Conservation (phyloP, 1,140 invertebrate species). For the Cotesia chilonis region DNA sequence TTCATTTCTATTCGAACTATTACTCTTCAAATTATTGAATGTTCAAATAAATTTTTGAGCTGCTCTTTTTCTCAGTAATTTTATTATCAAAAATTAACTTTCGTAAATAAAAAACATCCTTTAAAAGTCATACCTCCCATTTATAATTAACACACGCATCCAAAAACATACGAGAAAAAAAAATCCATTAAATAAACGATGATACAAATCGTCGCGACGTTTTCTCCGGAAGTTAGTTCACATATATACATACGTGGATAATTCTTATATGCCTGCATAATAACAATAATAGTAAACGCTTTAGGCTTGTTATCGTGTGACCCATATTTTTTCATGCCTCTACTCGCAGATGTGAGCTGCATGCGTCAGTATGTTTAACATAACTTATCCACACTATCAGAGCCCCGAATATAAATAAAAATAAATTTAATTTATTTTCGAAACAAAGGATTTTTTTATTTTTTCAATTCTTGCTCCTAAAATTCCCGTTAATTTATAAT, state of each 20-base stretch:
- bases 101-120: no score
- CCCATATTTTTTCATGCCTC: conserved; percentile 13
- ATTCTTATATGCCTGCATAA: conserved; percentile 1
- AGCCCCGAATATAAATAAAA: conserved; percentile 8
- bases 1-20: no score
- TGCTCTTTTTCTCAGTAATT: no score
- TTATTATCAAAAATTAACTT: no score
- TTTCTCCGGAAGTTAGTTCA: conserved; percentile 3
- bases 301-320: not conserved
- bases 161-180: not conserved
- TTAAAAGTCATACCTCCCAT: no score
- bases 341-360: not conserved
- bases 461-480: no score
- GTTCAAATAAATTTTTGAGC: no score
- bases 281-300: not conserved
- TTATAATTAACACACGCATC: not conserved
- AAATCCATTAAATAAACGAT: not conserved
- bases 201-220: not conserved
- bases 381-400: not conserved
- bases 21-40: no score
- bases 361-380: conserved; percentile 14
- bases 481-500: no score
- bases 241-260: not conserved
- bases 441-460: no score
- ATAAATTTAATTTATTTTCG: no score